Conservation (phyloP, 2,797 vertebrate species). For the Crenichthys baileyi region DNA sequence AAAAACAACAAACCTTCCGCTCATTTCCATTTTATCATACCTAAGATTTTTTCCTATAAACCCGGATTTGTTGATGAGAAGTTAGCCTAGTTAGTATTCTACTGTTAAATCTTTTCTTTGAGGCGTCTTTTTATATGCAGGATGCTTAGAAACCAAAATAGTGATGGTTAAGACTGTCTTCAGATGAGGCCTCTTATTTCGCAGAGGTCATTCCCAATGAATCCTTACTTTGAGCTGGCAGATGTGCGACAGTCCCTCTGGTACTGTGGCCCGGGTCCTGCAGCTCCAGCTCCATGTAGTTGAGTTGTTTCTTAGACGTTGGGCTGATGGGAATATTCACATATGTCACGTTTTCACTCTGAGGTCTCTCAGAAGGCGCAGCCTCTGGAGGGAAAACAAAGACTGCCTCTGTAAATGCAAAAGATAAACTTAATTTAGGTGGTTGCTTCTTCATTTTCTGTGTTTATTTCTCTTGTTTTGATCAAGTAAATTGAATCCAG, state of each 20-base stretch:
- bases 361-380: conserved; percentile 69
- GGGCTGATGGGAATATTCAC: conserved; percentile 92
- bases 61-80: neutral
- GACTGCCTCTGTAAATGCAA: conserved; percentile 67
- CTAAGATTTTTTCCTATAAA: neutral
- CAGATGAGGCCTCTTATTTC: neutral
- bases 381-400: conserved; percentile 79
- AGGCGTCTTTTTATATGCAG: neutral
- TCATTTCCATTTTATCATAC: neutral
- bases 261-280: conserved; percentile 78
- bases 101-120: neutral
- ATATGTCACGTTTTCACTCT: conserved; percentile 81
- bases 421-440: conserved; percentile 22
- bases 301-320: conserved; percentile 86
- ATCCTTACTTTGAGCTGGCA: conserved; percentile 67
- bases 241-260: conserved; percentile 75
- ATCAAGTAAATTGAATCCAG: conserved; percentile 2
- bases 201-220: neutral
- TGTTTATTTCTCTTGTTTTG: conserved; percentile 5
- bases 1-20: too few species aligned
- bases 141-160: neutral
- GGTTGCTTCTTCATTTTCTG: neutral
- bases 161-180: neutral
- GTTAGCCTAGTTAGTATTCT: neutral
- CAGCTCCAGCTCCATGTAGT: conserved; percentile 93